Evolutionary conservation across 2,888 invertebrate genomes (phyloP).

Genomic region (Ormyrus thymus): DNA sequence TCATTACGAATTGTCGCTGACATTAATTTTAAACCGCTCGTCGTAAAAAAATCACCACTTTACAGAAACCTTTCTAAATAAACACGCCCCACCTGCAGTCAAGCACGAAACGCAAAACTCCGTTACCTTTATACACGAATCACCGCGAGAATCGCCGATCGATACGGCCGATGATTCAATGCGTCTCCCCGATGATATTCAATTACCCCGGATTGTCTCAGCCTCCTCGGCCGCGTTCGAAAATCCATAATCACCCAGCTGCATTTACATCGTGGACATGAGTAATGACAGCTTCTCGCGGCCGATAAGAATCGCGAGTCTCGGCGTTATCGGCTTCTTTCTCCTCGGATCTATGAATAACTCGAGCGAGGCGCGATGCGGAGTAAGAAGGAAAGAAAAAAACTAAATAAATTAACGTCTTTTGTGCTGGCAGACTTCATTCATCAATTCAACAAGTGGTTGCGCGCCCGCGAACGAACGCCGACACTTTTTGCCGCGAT

Average conservation of each 20-base stretch:
- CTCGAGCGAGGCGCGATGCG: not conserved
- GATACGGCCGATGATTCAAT: not conserved
- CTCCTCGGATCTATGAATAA: not conserved
- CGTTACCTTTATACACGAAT: too few species aligned
- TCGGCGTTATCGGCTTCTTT: conserved; percentile 27
- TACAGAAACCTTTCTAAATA: too few species aligned
- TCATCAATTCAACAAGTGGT: conserved; percentile 36
- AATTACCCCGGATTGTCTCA: conserved; percentile 35
- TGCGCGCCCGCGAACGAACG: conserved; percentile 9
- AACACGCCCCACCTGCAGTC: too few species aligned
- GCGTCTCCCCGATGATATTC: conserved; percentile 8
- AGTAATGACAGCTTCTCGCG: conserved; percentile 18
- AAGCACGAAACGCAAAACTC: too few species aligned
- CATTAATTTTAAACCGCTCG: too few species aligned
- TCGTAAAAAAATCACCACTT: too few species aligned
- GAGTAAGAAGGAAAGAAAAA: conserved; percentile 1
- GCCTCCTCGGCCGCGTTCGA: not conserved
- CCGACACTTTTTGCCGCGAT: conserved; percentile 23
- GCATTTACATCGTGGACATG: conserved; percentile 25
- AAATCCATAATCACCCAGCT: not conserved
- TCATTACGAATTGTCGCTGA: too few species aligned
- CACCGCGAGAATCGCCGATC: not conserved
- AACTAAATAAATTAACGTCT: conserved; percentile 55
- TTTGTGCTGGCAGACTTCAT: conserved; percentile 11
- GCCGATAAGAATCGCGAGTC: conserved; percentile 14